A percentile compares a stretch with the other conserved stretches of the same genome.
These are phyloP conservation scores for Muraenolepis orangiensis DNA, from an alignment of 2,797 vertebrate genomes.

Conservation along the genomic window DNA sequence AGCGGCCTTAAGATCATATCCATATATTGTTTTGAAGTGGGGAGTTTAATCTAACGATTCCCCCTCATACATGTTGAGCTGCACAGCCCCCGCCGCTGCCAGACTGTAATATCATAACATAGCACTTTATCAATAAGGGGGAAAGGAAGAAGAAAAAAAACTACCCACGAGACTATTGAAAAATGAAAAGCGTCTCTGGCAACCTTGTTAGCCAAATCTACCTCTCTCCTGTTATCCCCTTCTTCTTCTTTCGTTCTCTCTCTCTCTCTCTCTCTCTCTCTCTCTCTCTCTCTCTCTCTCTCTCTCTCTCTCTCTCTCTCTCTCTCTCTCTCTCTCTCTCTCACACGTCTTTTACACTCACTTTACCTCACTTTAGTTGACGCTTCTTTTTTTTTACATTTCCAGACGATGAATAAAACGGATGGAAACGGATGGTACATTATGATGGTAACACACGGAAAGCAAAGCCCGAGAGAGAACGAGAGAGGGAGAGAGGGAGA, in stretches of 20 bases:
- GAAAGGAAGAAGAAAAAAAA: constrained; percentile 27
- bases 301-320: constrained; percentile 60
- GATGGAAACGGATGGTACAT: constrained; percentile 39
- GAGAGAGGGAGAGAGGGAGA: too few relatives aligned
- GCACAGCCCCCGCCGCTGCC: constrained; percentile 60
- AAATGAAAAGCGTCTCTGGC: constrained; percentile 74
- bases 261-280: constrained; percentile 58
- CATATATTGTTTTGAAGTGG: too few relatives aligned
- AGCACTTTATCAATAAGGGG: constrained; percentile 28
- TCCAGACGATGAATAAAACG: constrained; percentile 22
- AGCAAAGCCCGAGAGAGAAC: too few relatives aligned
- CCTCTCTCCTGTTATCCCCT: constrained; percentile 60
- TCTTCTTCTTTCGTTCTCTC: constrained; percentile 53
- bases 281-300: constrained; percentile 47
- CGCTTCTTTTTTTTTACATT: too few relatives aligned
- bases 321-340: constrained; percentile 50
- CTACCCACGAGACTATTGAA: constrained; percentile 72
- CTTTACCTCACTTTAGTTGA: constrained; percentile 66
- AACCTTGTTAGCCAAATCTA: constrained; percentile 67
- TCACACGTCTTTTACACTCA: constrained; percentile 47
- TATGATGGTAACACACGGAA: constrained; percentile 19
- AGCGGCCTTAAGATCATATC: too few relatives aligned
- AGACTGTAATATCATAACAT: constrained; percentile 68
- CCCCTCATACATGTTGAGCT: constrained; percentile 54
- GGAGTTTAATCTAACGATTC: constrained; percentile 32